phyloP scores from a whole-genome alignment of 2,797 vertebrate species.

The Sebastes variabilis region DNA sequence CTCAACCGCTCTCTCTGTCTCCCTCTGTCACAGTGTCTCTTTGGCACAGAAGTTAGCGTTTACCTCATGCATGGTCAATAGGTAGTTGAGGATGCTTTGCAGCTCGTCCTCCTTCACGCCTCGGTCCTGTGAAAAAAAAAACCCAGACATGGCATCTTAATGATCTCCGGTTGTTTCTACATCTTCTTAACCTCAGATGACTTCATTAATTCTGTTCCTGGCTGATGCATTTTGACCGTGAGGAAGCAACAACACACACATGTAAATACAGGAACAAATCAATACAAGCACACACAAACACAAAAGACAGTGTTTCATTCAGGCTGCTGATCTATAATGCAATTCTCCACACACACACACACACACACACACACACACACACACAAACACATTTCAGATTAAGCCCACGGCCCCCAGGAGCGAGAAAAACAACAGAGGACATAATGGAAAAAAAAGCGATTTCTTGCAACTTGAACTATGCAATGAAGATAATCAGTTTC shows the following conservation, averaged over 20 bases:
- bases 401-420: constrained; percentile 5
- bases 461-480: constrained; percentile 30
- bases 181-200: constrained; percentile 28
- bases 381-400: constrained; percentile 35
- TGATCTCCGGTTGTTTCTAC: neutral
- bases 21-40: neutral
- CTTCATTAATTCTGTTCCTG: constrained; percentile 27
- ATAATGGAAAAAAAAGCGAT: constrained; percentile 21
- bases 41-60: constrained; percentile 6
- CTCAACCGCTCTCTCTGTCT: constrained; percentile 13
- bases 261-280: constrained; percentile 38
- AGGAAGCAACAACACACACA: neutral
- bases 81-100: constrained; percentile 98
- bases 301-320: constrained; percentile 31
- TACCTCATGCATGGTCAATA: constrained; percentile 99
- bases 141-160: neutral
- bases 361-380: constrained; percentile 21
- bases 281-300: constrained; percentile 26
- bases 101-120: constrained; percentile 99
- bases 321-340: constrained; percentile 52
- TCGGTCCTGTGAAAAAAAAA: constrained; percentile 86
- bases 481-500: constrained; percentile 25
- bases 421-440: constrained; percentile 37
- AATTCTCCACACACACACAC: constrained; percentile 41
- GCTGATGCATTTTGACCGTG: neutral